These are phyloP conservation scores for Chrysodeixis includens DNA, from an alignment of 2,888 invertebrate genomes.

Conservation along the genomic window DNA sequence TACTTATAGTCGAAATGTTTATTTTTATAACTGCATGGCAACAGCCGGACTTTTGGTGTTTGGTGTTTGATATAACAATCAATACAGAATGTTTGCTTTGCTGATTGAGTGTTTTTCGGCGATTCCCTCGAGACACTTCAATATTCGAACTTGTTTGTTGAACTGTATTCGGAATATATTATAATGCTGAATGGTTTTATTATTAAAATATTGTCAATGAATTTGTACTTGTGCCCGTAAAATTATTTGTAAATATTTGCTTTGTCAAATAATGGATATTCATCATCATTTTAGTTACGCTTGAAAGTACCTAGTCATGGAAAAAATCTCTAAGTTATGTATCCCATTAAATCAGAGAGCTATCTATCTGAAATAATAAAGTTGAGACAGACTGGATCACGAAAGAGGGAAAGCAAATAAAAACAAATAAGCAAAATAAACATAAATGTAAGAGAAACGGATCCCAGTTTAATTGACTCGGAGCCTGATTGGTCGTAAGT, in stretches of 20 bases:
- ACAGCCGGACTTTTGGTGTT: background rate
- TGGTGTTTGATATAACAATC: slow-evolving; percentile 36
- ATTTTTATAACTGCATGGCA: slow-evolving; percentile 28
- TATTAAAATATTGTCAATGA: background rate
- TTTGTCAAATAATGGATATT: background rate
- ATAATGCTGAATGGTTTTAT: background rate
- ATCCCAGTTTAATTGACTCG: background rate
- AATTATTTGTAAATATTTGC: background rate
- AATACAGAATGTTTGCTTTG: slow-evolving; percentile 22
- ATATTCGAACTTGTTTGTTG: slow-evolving; percentile 16
- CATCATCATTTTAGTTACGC: background rate
- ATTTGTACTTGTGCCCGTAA: background rate
- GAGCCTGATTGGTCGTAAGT: slow-evolving; percentile 4
- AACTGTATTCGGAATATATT: background rate
- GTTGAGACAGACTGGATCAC: background rate
- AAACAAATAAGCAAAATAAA: slow-evolving; percentile 2
- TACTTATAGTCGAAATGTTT: slow-evolving; percentile 18
- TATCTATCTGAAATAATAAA: background rate
- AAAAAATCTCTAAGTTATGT: background rate
- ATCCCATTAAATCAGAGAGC: background rate
- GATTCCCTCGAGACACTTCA: slow-evolving; percentile 17
- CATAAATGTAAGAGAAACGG: slow-evolving; percentile 1
- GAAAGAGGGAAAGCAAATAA: background rate
- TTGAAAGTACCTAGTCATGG: background rate
- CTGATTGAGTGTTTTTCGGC: slow-evolving; percentile 37